phyloP scores from a whole-genome alignment of 2,797 vertebrate genomes.

The Sebastes trivittatus region DNA sequence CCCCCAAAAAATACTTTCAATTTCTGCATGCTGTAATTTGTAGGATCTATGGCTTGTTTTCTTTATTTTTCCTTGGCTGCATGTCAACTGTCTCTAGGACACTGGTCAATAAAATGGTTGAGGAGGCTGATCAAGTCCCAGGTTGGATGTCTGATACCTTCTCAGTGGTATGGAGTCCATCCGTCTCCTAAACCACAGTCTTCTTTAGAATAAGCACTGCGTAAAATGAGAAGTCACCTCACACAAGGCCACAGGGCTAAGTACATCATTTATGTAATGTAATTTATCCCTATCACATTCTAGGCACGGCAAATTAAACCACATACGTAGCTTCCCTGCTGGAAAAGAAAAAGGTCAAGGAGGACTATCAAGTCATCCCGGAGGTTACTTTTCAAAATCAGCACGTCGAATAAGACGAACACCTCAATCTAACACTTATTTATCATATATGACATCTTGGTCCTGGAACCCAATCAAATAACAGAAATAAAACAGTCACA shows the following conservation, averaged over 20 bases:
- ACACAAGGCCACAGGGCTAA: conserved; percentile 67
- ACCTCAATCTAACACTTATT: neutral
- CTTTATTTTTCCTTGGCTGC: neutral
- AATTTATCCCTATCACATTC: conserved; percentile 66
- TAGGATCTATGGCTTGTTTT: neutral
- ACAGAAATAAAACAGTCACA: neutral
- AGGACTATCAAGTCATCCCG: neutral
- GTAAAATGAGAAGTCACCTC: conserved; percentile 72
- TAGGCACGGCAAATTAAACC: conserved; percentile 61
- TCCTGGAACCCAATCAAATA: neutral
- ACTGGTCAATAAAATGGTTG: conserved; percentile 35
- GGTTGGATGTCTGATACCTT: conserved; percentile 38
- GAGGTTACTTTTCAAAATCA: conserved; percentile 38
- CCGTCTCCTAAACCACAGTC: conserved; percentile 54
- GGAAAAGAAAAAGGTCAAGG: conserved; percentile 57
- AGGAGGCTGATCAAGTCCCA: conserved; percentile 40
- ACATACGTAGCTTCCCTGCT: conserved; percentile 42
- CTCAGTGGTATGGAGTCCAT: conserved; percentile 50
- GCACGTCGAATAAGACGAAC: neutral
- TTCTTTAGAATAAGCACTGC: conserved; percentile 48
- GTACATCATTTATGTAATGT: conserved; percentile 68
- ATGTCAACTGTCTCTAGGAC: neutral
- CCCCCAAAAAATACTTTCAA: neutral
- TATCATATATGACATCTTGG: neutral
- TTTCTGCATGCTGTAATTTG: neutral